Evolutionary conservation across 2,113 vertebrate genomes (phyloP), one percentile per base, ranked within the genome.

Genomic region (Gasterosteus nipponicus): DNA sequence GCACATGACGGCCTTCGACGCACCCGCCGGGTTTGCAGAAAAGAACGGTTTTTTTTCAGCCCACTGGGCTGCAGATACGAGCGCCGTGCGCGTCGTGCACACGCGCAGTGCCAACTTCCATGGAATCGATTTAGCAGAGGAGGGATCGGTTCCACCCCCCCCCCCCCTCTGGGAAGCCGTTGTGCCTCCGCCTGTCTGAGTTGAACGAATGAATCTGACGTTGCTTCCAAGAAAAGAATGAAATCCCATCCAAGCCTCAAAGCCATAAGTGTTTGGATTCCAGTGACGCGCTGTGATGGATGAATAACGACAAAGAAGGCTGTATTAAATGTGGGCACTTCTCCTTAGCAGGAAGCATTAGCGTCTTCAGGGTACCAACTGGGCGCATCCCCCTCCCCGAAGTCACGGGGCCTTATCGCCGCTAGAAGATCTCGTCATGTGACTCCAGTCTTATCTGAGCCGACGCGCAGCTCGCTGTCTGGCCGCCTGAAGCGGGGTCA

Each of bases 211-310:
- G 58, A 83, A 81, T 88, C 72, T 26, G 63, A 39, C 44, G 26
- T 18, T 54, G 64, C 69, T 78, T 88, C 65, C 76, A 72, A 86
- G 77, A 82, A 78, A 33, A 69, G 69, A 86, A 83, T 85, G 78
- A 77, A 83, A 86, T 86, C 60, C 72, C 75, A 79, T 76, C 59
- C 73, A 80, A 65, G 83, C 54, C 31, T 86, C 84, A 86, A 89
- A 87, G 70, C 64, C 80, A 18, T 5, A 73, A 69, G 78, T 54
- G 75, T 7, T 65, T 66, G 46, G 77, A 86, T 83, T 77, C 73
- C 72, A 68, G 16, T 51, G 39, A 78, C 54, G 53, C 57, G 62
- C 74, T 39, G 31, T 46, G 53, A 81, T 76, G 41, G 72, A 68
- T 69, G 80, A 66, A 49, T 69, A 74, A 75, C 75, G 73, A 73